Conservation (phyloP, 1,140 invertebrate species). For the Pseudoatta argentina region DNA sequence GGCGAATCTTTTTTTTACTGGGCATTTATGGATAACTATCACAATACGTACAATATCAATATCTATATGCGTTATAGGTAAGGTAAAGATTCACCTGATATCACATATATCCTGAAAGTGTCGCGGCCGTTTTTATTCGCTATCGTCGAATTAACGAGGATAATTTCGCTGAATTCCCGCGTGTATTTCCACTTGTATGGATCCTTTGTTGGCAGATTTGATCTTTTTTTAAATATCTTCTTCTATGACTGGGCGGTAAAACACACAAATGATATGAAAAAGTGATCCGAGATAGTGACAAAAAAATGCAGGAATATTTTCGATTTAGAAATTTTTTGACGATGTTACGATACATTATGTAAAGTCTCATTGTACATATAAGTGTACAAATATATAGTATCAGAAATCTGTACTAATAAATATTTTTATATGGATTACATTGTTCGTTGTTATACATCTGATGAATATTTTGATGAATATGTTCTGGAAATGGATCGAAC, state of each 20-base stretch:
- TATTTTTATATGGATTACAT: neutral
- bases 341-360: neutral
- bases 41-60: slow-evolving; percentile 80
- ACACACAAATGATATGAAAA: neutral
- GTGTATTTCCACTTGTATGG: neutral
- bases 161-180: neutral
- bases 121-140: slow-evolving; percentile 60
- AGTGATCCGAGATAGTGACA: neutral
- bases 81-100: slow-evolving; percentile 80
- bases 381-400: neutral
- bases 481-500: neutral
- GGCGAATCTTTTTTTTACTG: slow-evolving; percentile 42
- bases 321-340: neutral
- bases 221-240: neutral
- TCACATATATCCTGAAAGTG: slow-evolving; percentile 80
- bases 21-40: slow-evolving; percentile 73
- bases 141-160: slow-evolving; percentile 31
- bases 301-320: neutral
- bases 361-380: neutral
- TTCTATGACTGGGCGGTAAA: neutral
- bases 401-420: neutral
- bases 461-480: neutral
- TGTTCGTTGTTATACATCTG: neutral
- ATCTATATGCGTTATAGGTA: slow-evolving; percentile 73
- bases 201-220: neutral